Evolutionary conservation across 1,140 invertebrate genomes (phyloP), one percentile per base, ranked within the genome.

Genomic region (Scaptomyza montana): DNA sequence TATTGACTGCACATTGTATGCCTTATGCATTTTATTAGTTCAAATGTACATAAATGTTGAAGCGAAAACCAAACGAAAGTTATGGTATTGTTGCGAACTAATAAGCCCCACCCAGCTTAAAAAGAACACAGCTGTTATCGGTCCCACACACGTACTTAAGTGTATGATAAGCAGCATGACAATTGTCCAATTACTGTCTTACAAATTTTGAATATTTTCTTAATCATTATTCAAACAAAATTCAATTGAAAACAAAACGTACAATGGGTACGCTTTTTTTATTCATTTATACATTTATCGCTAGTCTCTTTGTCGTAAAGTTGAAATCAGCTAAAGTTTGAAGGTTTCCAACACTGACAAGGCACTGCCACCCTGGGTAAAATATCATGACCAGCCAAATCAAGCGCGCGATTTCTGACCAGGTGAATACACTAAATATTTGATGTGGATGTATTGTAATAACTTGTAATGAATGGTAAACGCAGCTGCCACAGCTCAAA

Each of bases 1-100:
- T 67, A 98, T 93, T 63, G 96, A 94, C 12, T 94, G 94, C 62
- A 95, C 93, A 92, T 96, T 95, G 87, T 97, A 98, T 2, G 97
- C 97, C 90, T 98, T 96, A 86, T 98, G 96, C 97, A 98, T 98
- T 70, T 76, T 85, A 47, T 1, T 53, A n/a, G 12, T 64, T 45
- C 30, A 4, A 10, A 33, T 46, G 51, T 7, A 12, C 28, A 36
- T 56, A 50, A 25, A 8, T 21, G 5, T 9, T 16, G 16, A 21
- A 21, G 12, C 5, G 5, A 5, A 25, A 60, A 30, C 19, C 13
- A 67, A 61, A 61, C 25, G 36, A 21, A 36, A n/a, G 9, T n/a
- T 10, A 1, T 36, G 25, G 13, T 36, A 53, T 7, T 53, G 28
- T 45, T 50, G 39, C 39, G 55, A 63, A 57, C 33, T 5, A 55